Evolutionary conservation across 2,888 invertebrate species (phyloP).

Genomic region (Drosophila affinis): DNA sequence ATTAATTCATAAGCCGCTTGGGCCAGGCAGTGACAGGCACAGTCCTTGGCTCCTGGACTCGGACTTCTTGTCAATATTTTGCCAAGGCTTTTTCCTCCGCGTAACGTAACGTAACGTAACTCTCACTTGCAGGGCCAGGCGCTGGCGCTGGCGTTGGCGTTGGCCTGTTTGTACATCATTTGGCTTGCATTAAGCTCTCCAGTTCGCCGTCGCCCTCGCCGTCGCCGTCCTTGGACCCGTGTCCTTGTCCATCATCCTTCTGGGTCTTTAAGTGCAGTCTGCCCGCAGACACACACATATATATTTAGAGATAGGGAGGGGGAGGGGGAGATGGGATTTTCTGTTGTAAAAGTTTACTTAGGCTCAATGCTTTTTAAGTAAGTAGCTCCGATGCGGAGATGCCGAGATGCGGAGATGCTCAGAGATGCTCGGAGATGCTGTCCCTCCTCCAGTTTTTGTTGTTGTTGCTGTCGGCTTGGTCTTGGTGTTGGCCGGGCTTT

Average conservation of each 20-base stretch:
- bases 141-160: neutral
- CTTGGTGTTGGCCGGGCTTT: slow-evolving; percentile 73
- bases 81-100: slow-evolving; percentile 54
- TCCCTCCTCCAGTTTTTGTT: slow-evolving; percentile 30
- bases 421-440: too few relatives aligned
- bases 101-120: slow-evolving; percentile 40
- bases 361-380: slow-evolving; percentile 78
- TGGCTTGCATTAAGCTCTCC: slow-evolving; percentile 71
- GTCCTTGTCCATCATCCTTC: slow-evolving; percentile 39
- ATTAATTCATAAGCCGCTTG: slow-evolving; percentile 80
- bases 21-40: slow-evolving; percentile 51
- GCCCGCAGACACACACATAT: slow-evolving; percentile 36
- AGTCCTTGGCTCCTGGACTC: slow-evolving; percentile 10
- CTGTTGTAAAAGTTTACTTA: slow-evolving; percentile 74
- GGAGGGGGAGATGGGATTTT: slow-evolving; percentile 11
- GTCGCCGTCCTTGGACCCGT: slow-evolving; percentile 44
- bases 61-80: slow-evolving; percentile 67
- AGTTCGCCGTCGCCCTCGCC: too few relatives aligned
- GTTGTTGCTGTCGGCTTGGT: slow-evolving; percentile 52
- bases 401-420: too few relatives aligned
- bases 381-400: slow-evolving; percentile 61
- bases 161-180: slow-evolving; percentile 71
- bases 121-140: slow-evolving; percentile 64
- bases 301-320: slow-evolving; percentile 1
- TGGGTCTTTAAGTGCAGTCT: slow-evolving; percentile 73